Evolutionary conservation across 2,113 vertebrate genomes (phyloP).

Genomic region (Equus quagga): DNA sequence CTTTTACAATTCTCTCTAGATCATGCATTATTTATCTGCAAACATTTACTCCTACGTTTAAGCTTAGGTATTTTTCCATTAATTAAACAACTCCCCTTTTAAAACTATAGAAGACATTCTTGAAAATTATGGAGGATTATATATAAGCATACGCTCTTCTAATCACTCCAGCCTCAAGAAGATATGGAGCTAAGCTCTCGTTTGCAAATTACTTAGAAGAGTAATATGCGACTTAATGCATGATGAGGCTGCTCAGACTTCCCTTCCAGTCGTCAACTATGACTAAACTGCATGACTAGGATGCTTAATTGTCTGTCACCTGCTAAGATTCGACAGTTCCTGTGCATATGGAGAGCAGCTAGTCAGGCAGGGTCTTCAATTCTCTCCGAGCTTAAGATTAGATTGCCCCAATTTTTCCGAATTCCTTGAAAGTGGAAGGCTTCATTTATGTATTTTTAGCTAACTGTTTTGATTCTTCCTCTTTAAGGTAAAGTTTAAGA

Average conservation of each 20-base stretch:
- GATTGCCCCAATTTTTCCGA: neutral
- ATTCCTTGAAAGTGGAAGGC: constrained; percentile 41
- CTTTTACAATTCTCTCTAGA: neutral
- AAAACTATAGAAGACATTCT: neutral
- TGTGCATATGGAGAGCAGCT: neutral
- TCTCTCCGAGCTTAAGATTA: neutral
- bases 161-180: neutral
- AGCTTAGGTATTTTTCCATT: constrained; percentile 24
- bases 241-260: neutral
- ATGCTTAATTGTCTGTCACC: neutral
- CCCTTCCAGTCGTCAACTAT: neutral
- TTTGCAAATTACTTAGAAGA: constrained; percentile 42
- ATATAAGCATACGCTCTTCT: neutral
- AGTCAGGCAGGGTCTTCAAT: neutral
- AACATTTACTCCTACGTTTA: neutral
- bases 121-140: neutral
- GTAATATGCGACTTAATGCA: constrained; percentile 24
- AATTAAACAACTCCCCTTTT: neutral
- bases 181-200: neutral
- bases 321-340: neutral
- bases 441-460: neutral
- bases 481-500: neutral
- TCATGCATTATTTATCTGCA: neutral
- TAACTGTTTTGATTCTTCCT: neutral
- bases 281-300: neutral